These are phyloP conservation scores for Arrhopalites spinosus DNA, from an alignment of 2,888 invertebrate species.

Conservation along the genomic window DNA sequence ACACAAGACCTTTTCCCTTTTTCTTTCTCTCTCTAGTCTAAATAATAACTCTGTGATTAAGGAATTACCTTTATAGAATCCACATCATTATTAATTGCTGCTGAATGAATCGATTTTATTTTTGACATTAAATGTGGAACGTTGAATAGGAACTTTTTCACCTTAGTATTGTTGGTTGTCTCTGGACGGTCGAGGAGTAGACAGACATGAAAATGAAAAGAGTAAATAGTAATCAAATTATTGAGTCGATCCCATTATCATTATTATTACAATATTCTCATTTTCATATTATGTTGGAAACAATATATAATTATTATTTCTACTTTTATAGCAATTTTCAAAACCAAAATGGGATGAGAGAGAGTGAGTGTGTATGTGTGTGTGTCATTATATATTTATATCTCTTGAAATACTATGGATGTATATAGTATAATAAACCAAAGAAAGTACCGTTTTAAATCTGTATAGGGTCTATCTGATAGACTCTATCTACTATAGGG, in stretches of 20 bases:
- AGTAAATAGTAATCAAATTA: background rate
- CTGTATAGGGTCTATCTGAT: too few relatives aligned
- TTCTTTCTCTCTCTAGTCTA: too few relatives aligned
- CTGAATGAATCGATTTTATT: conserved; percentile 78
- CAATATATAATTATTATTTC: background rate
- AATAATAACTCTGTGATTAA: too few relatives aligned
- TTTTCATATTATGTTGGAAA: too few relatives aligned
- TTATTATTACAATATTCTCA: background rate
- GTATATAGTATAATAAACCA: too few relatives aligned
- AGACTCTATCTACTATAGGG: too few relatives aligned
- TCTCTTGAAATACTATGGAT: too few relatives aligned
- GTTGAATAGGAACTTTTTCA: conserved; percentile 85
- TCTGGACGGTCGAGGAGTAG: conserved; percentile 63
- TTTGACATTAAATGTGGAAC: conserved; percentile 86
- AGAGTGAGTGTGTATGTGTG: background rate
- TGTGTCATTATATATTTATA: too few relatives aligned
- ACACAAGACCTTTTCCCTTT: too few relatives aligned
- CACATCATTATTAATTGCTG: conserved; percentile 77
- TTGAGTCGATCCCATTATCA: background rate
- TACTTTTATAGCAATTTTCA: too few relatives aligned
- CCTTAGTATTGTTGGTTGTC: conserved; percentile 80
- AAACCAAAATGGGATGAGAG: too few relatives aligned
- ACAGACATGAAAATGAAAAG: background rate
- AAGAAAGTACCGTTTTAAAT: too few relatives aligned
- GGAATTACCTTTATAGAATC: conserved; percentile 67